phyloP scores from a whole-genome alignment of 1,140 invertebrate genomes.

The Cyclargus thomasi region DNA sequence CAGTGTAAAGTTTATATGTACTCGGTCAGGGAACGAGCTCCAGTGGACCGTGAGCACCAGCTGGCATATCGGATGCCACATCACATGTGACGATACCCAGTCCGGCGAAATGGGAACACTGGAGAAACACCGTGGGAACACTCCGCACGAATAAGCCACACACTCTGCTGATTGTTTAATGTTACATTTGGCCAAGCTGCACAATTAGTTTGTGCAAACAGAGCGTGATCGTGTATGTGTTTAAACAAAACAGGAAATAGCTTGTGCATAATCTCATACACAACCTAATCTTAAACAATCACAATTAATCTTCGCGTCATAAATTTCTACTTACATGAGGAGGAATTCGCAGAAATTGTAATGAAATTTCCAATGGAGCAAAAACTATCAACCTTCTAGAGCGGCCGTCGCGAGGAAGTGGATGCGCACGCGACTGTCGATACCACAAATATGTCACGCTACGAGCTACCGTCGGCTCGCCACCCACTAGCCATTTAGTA shows the following conservation, averaged over 20 bases:
- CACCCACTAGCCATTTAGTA: neutral
- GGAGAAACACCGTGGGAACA: neutral
- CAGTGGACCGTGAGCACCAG: neutral
- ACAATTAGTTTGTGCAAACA: too few species aligned
- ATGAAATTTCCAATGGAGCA: neutral
- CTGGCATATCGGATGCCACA: neutral
- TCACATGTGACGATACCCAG: neutral
- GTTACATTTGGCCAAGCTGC: too few species aligned
- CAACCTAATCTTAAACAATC: neutral
- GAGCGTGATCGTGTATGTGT: too few species aligned
- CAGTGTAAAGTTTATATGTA: neutral
- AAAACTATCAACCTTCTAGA: neutral
- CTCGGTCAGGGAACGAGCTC: neutral
- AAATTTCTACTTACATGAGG: neutral
- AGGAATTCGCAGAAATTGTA: neutral
- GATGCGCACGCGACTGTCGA: neutral
- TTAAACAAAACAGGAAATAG: too few species aligned
- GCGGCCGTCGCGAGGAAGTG: neutral
- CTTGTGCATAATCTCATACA: neutral
- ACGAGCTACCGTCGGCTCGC: neutral
- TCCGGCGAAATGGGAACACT: neutral
- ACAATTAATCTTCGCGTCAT: neutral
- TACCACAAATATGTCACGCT: constrained; percentile 2
- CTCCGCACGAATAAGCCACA: neutral
- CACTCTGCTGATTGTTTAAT: too few species aligned